phyloP scores from a whole-genome alignment of 37 sponge, comb jelly and placozoan species.

The Petrosia ficiformis region DNA sequence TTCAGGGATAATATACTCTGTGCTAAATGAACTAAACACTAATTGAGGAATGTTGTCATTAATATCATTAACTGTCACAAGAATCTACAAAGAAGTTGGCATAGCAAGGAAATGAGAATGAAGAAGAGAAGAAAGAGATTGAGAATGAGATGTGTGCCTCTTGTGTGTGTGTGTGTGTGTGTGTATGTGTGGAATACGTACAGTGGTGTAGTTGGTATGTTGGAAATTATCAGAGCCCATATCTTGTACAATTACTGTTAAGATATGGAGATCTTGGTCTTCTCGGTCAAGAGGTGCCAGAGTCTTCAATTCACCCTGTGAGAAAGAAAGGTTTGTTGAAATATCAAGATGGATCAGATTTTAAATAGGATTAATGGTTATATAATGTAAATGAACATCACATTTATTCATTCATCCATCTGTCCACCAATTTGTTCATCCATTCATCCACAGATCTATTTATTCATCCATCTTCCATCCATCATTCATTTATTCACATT shows the following conservation, averaged over 20 bases:
- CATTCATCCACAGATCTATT: too few species aligned
- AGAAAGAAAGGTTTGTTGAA: too few species aligned
- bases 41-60: slow-evolving; percentile 72
- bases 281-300: slow-evolving; percentile 29
- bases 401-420: too few species aligned
- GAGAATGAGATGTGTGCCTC: too few species aligned
- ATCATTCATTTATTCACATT: too few species aligned
- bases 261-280: slow-evolving; percentile 1
- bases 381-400: too few species aligned
- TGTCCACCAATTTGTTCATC: too few species aligned
- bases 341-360: too few species aligned
- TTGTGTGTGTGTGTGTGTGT: background rate
- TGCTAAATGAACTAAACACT: background rate
- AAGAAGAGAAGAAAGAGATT: too few species aligned
- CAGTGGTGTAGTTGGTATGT: slow-evolving; percentile 30
- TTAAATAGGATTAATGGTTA: too few species aligned
- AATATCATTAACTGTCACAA: slow-evolving; percentile 42
- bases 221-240: background rate
- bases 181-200: background rate
- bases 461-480: too few species aligned
- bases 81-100: background rate
- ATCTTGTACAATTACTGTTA: slow-evolving; percentile 23
- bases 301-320: slow-evolving; percentile 9
- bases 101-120: too few species aligned
- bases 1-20: background rate